These are phyloP conservation scores for Bombus difficillimus DNA, from an alignment of 1,140 invertebrate genomes.

Conservation along the genomic window DNA sequence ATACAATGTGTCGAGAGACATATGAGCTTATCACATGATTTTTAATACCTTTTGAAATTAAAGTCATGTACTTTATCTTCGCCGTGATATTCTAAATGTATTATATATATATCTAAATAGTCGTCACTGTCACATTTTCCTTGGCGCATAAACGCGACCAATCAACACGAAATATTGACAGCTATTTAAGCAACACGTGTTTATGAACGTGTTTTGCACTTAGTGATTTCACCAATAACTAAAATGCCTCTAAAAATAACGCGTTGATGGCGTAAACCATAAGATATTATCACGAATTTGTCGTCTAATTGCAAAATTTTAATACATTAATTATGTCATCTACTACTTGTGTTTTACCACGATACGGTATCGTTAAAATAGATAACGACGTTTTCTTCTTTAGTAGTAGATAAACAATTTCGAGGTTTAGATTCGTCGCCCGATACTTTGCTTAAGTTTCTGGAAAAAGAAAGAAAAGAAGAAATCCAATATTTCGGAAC, in stretches of 20 bases:
- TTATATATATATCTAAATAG: neutral
- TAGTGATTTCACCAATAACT: neutral
- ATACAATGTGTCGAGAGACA: neutral
- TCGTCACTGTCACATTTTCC: neutral
- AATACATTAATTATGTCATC: neutral
- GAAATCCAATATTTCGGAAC: neutral
- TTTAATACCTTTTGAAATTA: neutral
- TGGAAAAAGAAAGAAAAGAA: too few relatives aligned
- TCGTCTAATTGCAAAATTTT: neutral
- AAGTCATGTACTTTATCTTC: constrained; percentile 10
- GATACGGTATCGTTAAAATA: neutral
- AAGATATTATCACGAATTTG: neutral
- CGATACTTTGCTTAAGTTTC: neutral
- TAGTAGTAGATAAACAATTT: neutral
- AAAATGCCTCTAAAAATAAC: neutral
- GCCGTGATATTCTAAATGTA: neutral
- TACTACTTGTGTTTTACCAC: neutral
- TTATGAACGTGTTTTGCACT: neutral
- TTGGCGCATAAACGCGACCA: neutral
- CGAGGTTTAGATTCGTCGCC: neutral
- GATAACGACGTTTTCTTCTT: neutral
- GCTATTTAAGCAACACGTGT: neutral
- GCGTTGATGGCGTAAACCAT: too few relatives aligned
- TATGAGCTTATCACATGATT: neutral
- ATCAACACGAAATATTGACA: neutral